Conservation (phyloP, 1,140 invertebrate genomes). For the Drosophila sp. region DNA sequence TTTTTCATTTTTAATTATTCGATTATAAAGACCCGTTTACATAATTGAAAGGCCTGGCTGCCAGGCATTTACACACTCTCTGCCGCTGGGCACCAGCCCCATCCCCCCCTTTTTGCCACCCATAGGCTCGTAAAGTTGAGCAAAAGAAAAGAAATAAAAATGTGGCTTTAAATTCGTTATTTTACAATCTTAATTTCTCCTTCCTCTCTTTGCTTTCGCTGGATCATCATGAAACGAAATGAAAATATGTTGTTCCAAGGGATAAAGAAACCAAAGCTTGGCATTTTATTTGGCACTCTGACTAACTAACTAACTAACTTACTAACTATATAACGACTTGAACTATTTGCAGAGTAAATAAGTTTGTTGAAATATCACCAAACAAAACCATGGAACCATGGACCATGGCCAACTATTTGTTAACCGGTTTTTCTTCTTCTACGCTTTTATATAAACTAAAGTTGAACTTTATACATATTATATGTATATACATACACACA, state of each 20-base stretch:
- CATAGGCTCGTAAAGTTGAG: slow-evolving; percentile 3
- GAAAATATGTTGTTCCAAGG: slow-evolving; percentile 24
- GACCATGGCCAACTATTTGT: slow-evolving; percentile 66
- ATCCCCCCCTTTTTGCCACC: no score
- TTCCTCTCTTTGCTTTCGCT: not conserved
- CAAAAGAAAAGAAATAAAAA: slow-evolving; percentile 31
- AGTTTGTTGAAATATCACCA: slow-evolving; percentile 70
- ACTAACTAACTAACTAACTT: slow-evolving; percentile 34
- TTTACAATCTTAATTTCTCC: not conserved
- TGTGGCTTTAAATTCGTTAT: not conserved
- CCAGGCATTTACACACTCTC: slow-evolving; percentile 23
- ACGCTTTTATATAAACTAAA: slow-evolving; percentile 68
- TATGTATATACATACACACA: not conserved
- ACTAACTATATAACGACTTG: slow-evolving; percentile 43
- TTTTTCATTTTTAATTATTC: slow-evolving; percentile 81
- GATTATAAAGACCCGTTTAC: slow-evolving; percentile 74
- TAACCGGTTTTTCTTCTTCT: slow-evolving; percentile 23
- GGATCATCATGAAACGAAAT: not conserved
- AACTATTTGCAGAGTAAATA: slow-evolving; percentile 75
- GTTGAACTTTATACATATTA: slow-evolving; percentile 49
- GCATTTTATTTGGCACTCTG: slow-evolving; percentile 57
- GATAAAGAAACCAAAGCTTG: slow-evolving; percentile 47
- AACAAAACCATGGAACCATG: slow-evolving; percentile 18
- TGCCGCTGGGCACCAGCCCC: no score
- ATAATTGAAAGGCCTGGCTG: slow-evolving; percentile 66